Conservation (phyloP, 2,113 vertebrate genomes). For the Verasper variegatus region DNA sequence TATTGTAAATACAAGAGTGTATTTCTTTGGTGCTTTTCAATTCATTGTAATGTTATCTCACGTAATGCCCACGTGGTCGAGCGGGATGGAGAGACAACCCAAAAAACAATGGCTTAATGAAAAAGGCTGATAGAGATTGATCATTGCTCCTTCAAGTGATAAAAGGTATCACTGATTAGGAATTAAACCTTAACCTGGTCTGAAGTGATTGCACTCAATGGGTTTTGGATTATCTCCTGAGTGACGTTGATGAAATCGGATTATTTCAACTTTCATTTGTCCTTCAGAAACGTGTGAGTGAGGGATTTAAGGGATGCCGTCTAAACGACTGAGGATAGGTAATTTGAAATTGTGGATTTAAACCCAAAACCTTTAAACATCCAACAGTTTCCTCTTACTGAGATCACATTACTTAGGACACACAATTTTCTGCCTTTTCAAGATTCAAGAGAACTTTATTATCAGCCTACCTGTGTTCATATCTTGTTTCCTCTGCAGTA, state of each 20-base stretch:
- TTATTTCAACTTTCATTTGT: neutral
- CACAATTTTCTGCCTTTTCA: neutral
- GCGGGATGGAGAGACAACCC: too few relatives aligned
- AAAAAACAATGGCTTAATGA: too few relatives aligned
- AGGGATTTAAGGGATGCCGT: neutral
- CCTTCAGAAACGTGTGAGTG: neutral
- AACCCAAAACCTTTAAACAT: too few relatives aligned
- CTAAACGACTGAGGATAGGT: neutral
- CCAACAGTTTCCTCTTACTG: too few relatives aligned
- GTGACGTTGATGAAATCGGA: neutral
- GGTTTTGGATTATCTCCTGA: neutral
- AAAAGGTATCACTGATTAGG: neutral
- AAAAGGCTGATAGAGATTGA: neutral
- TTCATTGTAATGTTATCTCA: neutral
- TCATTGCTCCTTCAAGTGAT: slow-evolving; percentile 12
- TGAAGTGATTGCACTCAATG: slow-evolving; percentile 11
- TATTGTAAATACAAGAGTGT: too few relatives aligned
- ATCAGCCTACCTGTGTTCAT: neutral
- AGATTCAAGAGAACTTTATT: neutral
- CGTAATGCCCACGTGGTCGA: too few relatives aligned
- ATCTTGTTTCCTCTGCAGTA: neutral
- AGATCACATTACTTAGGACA: neutral
- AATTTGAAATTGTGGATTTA: neutral
- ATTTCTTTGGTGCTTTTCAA: too few relatives aligned
- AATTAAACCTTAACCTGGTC: neutral